These are phyloP conservation scores for Tinea semifulvella DNA, from an alignment of 2,888 invertebrate genomes.

Conservation along the genomic window DNA sequence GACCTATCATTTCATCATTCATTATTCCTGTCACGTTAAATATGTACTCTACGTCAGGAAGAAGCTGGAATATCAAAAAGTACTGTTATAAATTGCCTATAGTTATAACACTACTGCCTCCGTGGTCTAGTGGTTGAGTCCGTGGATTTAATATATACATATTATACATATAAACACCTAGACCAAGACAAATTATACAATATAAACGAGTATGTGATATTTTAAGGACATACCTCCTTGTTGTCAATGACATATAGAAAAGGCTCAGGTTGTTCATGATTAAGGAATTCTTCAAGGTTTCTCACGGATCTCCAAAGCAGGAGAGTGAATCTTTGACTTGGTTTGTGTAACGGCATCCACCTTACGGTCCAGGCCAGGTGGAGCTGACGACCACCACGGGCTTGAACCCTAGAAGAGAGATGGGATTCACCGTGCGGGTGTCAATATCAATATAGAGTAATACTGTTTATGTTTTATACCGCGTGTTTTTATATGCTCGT, in stretches of 20 bases:
- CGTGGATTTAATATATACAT: too few species aligned
- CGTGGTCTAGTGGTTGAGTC: too few species aligned
- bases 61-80: conserved; percentile 28
- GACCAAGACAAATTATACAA: too few species aligned
- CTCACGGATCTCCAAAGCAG: conserved; percentile 35
- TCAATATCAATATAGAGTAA: too few species aligned
- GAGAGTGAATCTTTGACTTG: conserved; percentile 34
- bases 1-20: conserved; percentile 19
- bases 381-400: conserved; percentile 22
- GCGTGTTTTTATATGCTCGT: too few species aligned
- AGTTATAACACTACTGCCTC: too few species aligned
- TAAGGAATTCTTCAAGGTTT: conserved; percentile 32
- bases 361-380: conserved; percentile 31
- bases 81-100: too few species aligned
- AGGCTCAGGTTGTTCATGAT: conserved; percentile 30
- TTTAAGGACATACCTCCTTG: conserved; percentile 28
- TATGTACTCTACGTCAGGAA: conserved; percentile 35
- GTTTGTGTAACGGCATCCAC: conserved; percentile 28
- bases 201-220: too few species aligned
- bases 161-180: too few species aligned
- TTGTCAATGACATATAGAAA: conserved; percentile 37
- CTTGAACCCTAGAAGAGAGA: conserved; percentile 26
- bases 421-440: neutral
- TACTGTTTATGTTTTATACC: too few species aligned
- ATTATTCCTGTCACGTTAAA: conserved; percentile 32